phyloP scores from a whole-genome alignment of 2,888 invertebrate genomes.

The Agonopterix subpropinquella region DNA sequence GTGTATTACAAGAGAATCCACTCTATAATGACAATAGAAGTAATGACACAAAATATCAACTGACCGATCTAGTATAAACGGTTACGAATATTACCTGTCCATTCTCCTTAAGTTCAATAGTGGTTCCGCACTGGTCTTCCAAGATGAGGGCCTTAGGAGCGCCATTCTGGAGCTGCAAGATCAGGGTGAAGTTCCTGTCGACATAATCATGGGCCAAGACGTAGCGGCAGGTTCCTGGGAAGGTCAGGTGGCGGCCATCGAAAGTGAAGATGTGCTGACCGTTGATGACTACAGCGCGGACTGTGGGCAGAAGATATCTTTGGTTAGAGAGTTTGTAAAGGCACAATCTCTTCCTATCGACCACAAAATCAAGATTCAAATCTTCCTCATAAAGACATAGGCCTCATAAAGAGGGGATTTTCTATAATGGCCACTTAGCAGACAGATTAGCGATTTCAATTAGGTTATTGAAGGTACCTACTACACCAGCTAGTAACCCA shows the following conservation, averaged over 20 bases:
- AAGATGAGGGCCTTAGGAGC: slow-evolving; percentile 80
- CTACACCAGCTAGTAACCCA: too few species aligned
- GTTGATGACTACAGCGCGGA: slow-evolving; percentile 82
- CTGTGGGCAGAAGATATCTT: slow-evolving; percentile 49
- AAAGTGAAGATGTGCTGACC: slow-evolving; percentile 92
- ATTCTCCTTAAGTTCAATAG: slow-evolving; percentile 79
- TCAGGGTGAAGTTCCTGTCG: slow-evolving; percentile 90
- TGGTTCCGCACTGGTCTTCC: slow-evolving; percentile 79
- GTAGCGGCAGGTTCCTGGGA: slow-evolving; percentile 90
- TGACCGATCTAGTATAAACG: too few species aligned
- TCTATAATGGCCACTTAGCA: too few species aligned
- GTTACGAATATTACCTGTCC: slow-evolving; percentile 64
- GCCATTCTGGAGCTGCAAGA: slow-evolving; percentile 82
- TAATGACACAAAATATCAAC: too few species aligned
- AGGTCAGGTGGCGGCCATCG: slow-evolving; percentile 87
- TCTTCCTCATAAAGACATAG: too few species aligned
- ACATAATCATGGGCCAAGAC: slow-evolving; percentile 88
- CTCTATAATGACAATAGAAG: too few species aligned
- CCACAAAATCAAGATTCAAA: too few species aligned
- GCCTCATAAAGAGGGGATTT: too few species aligned
- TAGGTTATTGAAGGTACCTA: too few species aligned
- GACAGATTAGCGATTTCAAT: too few species aligned
- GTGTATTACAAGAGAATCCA: too few species aligned
- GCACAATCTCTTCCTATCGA: too few species aligned
- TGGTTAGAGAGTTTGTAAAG: not conserved